These are phyloP conservation scores for Euwallacea fornicatus DNA, from an alignment of 1,140 invertebrate species.

Conservation along the genomic window DNA sequence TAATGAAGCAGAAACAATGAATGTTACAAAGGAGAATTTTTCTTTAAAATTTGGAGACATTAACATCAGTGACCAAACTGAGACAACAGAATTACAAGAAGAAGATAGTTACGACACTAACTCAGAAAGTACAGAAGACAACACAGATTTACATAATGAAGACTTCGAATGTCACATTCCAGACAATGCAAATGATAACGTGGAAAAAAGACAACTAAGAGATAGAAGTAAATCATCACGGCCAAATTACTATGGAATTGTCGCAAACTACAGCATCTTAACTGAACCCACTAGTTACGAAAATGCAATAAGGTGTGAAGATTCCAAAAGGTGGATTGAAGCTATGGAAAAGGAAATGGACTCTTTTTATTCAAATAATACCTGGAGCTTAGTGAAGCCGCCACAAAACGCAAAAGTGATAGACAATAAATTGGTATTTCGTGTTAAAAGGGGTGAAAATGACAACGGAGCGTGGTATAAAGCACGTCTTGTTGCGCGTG, in stretches of 20 bases:
- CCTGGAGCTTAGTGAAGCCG: neutral
- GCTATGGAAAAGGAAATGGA: neutral
- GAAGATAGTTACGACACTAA: neutral
- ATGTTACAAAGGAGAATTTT: conserved; percentile 11
- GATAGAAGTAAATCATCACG: neutral
- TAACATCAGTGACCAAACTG: neutral
- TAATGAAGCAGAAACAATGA: conserved; percentile 35
- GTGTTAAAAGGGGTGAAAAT: neutral
- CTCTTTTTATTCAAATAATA: neutral
- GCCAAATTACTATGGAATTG: no score
- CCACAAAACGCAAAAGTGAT: neutral
- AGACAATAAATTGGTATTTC: neutral
- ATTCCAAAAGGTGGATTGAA: no score
- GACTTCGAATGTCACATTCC: neutral
- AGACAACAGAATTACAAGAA: no score
- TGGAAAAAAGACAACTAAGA: neutral
- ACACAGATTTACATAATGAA: neutral
- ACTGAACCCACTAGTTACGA: no score
- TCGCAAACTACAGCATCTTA: no score
- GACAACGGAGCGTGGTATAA: no score
- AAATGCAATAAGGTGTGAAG: no score
- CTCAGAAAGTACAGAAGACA: neutral
- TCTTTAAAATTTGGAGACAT: conserved; percentile 6
- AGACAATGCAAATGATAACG: neutral
- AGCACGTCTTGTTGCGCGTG: neutral